These are phyloP conservation scores for Steinernema hermaphroditum DNA, from an alignment of 2,888 invertebrate species.

Conservation along the genomic window DNA sequence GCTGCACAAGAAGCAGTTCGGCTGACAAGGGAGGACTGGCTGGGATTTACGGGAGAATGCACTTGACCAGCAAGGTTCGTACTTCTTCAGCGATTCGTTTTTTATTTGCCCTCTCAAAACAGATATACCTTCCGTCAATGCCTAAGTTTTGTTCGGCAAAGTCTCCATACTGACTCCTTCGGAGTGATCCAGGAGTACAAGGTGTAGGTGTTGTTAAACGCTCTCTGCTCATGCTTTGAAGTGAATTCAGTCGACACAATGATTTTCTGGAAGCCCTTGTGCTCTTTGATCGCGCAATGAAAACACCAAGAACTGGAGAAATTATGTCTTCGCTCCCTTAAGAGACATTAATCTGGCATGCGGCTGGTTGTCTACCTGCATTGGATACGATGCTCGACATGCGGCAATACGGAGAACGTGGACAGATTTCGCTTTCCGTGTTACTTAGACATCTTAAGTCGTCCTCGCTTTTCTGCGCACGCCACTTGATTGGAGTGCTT, in stretches of 20 bases:
- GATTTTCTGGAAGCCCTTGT: constrained; percentile 20
- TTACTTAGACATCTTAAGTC: neutral
- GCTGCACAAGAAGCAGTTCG: constrained; percentile 11
- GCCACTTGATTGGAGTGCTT: neutral
- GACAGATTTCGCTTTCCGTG: neutral
- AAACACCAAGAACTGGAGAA: constrained; percentile 47
- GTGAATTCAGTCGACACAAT: neutral
- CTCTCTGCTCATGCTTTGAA: neutral
- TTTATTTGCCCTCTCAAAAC: neutral
- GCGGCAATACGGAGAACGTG: neutral
- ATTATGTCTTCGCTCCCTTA: constrained; percentile 16
- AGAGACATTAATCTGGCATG: neutral
- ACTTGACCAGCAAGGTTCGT: neutral
- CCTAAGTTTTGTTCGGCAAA: neutral
- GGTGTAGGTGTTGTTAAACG: neutral
- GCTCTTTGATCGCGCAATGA: constrained; percentile 42
- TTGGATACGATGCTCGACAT: constrained; percentile 3
- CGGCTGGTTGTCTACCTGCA: neutral
- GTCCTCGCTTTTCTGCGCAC: neutral
- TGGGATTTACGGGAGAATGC: neutral
- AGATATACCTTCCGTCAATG: neutral
- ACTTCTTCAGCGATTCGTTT: neutral
- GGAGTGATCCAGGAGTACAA: constrained; percentile 8
- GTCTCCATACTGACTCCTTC: neutral
- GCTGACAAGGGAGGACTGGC: neutral